Base-by-base conservation (phyloP, 2,797 vertebrate species). In the Stomatorhinus walkeri region DNA sequence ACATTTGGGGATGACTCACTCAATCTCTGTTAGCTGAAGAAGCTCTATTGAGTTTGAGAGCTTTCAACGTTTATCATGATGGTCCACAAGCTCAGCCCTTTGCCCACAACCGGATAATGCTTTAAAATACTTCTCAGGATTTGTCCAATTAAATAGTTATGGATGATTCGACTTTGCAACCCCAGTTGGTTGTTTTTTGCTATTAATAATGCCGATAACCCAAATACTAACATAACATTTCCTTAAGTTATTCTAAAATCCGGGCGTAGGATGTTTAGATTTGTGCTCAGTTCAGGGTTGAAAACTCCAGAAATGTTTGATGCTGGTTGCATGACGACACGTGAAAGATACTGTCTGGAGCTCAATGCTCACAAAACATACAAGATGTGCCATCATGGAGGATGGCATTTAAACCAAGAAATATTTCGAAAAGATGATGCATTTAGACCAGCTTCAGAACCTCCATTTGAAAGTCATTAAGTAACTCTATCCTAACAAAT, bases 1-100 rank as follows among this genome's bases (percentile, higher is more conserved):
- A 54, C 32, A 40, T 16, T 54, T 87, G 28, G 51, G 12, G 32
- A 36, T 87, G 85, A 87, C 51, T 87, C 85, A 87, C 85, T 87
- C 85, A 10, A 12, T 59, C 49, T 87, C 49, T 7, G 49, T 40
- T 40, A 85, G 46, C 51, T 56, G 28, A 52, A 87, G 22, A 19
- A 56, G 83, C 83, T 24, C 48, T 32, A 59, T 14, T 6, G 14
- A 87, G 49, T 54, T 40, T 56, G 28, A 54, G 85, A 43, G 85
- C 84, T 86, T 86, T 52, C 24, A 5, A 19, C 22, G 51, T 87
- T 87, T 14, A 40, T 22, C 85, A 54, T 28, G 32, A 36, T 32
- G 85, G 16, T 87, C 8, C 32, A 51, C 10, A n/a, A 87, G 32
- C 4, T 12, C 24, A 16, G 51, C 52, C 49, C 3, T 56, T 59